A percentile compares a stretch with the other conserved stretches of the same genome.
These are phyloP conservation scores for Sepiola atlantica DNA, from an alignment of 2,888 invertebrate genomes.

Conservation along the genomic window DNA sequence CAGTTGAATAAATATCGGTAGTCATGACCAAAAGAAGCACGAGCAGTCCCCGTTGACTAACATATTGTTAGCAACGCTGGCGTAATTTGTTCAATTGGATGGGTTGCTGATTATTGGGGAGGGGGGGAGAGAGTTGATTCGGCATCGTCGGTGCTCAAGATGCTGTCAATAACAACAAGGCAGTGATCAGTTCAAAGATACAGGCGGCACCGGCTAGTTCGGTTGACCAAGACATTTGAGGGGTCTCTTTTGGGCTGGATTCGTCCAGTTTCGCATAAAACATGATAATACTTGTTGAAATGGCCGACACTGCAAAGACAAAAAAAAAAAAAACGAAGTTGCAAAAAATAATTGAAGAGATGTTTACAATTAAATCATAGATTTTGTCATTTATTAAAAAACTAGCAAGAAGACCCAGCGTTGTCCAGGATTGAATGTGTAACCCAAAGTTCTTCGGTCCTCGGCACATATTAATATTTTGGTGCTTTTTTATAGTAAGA, in stretches of 20 bases:
- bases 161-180: conserved; percentile 51
- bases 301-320: conserved; percentile 53
- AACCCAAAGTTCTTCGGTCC: too few species aligned
- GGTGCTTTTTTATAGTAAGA: too few species aligned
- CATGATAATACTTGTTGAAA: conserved; percentile 54
- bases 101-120: neutral
- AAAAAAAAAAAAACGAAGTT: neutral
- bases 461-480: too few species aligned
- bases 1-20: neutral
- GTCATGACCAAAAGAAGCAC: neutral
- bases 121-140: neutral
- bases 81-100: neutral
- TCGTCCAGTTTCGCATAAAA: conserved; percentile 58
- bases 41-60: neutral
- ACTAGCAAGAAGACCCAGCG: too few species aligned
- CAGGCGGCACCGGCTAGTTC: conserved; percentile 54
- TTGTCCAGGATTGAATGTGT: too few species aligned
- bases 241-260: conserved; percentile 52
- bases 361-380: too few species aligned
- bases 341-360: too few species aligned
- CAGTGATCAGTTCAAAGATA: conserved; percentile 54
- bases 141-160: conserved; percentile 12
- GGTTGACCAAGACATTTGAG: conserved; percentile 57
- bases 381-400: too few species aligned
- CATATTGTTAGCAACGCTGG: neutral